Evolutionary conservation across 2,113 vertebrate genomes (phyloP).

Genomic region (Serilophus lunatus): DNA sequence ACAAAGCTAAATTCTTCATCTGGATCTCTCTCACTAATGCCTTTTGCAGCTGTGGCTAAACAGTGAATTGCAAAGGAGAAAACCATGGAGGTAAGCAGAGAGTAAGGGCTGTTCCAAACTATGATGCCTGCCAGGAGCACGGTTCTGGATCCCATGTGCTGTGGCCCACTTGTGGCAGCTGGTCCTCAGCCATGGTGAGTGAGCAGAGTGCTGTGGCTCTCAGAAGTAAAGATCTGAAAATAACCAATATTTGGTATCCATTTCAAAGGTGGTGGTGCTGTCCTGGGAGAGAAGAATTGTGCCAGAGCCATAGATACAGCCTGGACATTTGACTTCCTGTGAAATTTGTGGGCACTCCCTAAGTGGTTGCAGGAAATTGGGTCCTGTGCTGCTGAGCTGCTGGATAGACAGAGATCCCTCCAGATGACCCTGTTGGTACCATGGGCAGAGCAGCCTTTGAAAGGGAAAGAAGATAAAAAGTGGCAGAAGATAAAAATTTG

Average conservation of each 20-base stretch:
- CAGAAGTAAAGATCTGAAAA: background rate
- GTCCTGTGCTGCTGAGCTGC: background rate
- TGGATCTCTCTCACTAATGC: slow-evolving; percentile 29
- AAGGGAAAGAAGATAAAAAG: background rate
- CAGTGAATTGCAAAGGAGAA: background rate
- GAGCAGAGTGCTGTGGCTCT: rapidly evolving
- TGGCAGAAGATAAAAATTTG: background rate
- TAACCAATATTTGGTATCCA: background rate
- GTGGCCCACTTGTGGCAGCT: rapidly evolving
- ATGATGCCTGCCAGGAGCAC: rapidly evolving
- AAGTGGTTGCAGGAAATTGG: background rate
- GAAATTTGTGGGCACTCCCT: background rate
- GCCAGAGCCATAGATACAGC: background rate
- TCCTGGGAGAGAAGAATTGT: background rate
- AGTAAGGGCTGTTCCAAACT: background rate
- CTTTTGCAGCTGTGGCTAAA: background rate
- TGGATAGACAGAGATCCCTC: background rate
- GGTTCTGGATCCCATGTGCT: rapidly evolving
- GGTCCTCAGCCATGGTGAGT: rapidly evolving
- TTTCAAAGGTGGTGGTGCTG: background rate
- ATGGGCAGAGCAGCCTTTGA: background rate
- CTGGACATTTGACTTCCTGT: background rate
- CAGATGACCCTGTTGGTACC: background rate
- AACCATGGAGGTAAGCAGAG: background rate
- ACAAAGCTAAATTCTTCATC: background rate